Evolutionary conservation across 2,113 vertebrate genomes (phyloP), one percentile per base, ranked within the genome.

Genomic region (Lathamus discolor): DNA sequence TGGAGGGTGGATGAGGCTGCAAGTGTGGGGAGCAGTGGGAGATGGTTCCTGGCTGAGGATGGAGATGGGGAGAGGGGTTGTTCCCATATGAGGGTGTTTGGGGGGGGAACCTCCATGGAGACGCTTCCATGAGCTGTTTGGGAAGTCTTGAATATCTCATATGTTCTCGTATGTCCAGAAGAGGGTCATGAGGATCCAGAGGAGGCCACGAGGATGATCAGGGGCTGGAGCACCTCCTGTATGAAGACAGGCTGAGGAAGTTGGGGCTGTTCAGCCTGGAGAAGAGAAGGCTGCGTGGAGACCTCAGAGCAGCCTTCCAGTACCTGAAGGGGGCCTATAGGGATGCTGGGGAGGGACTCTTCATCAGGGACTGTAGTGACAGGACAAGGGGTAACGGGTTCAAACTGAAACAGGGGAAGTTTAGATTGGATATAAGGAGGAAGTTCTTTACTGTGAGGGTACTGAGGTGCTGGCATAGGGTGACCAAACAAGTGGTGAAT

Each of bases 31-130:
- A 16, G 14, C 0, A 0, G 9, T 22, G 73, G 73, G 90, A 52
- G 46, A 5, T 13, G 63, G 27, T 3, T 68, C 17, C 17, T 1
- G 2, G 37, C 17, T 54, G 48, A 23, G 37, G 10, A 28, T 8
- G 48, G 28, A 17, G 33, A 4, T 41, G 51, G 37, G 10, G 9
- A 61, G 25, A 3, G 7, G 29, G 17, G 16, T 23, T 2, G 1
- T 8, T 51, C 7, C n/a, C 19, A 29, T 31, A 17, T 11, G 37
- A 52, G 4, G 6, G 11, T 7, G 22, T 28, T 85, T 80, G 5
- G 5, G 5, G 6, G 44, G 46, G 43, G 5, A 2, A 51, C 4
- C 25, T 6, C 35, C 11, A 0, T 1, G 33, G 31, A 33, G 17
- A 20, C 2, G 2, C 57, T 80, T 43, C 37, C 27, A 17, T 16